These are phyloP conservation scores for Hestina assimilis DNA, from an alignment of 1,140 invertebrate genomes.

Conservation along the genomic window DNA sequence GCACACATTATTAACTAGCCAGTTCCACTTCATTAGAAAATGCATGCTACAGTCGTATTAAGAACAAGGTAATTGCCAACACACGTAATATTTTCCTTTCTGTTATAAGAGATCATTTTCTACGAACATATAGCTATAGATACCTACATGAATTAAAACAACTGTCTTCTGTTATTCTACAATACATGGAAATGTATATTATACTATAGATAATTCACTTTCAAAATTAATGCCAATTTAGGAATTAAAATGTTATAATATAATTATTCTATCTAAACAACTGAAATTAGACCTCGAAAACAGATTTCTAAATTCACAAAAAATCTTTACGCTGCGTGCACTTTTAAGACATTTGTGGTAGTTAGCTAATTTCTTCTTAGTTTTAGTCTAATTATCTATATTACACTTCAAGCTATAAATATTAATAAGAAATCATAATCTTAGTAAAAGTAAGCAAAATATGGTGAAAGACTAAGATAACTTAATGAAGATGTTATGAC, in stretches of 20 bases:
- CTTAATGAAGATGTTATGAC: background rate
- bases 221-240: background rate
- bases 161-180: too few relatives aligned
- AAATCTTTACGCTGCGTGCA: slow-evolving; percentile 22
- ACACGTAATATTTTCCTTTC: slow-evolving; percentile 1
- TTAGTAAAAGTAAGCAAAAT: background rate
- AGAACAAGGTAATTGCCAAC: background rate
- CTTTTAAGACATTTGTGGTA: slow-evolving; percentile 5
- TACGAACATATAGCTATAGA: background rate
- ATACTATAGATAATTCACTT: background rate
- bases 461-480: background rate
- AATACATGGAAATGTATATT: background rate
- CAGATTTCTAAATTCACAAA: slow-evolving; percentile 27
- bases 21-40: slow-evolving; percentile 23
- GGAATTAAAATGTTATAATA: background rate
- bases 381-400: too few relatives aligned
- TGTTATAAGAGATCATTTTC: background rate
- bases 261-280: background rate
- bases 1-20: slow-evolving; percentile 13
- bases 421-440: background rate
- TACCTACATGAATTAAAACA: too few relatives aligned
- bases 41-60: slow-evolving; percentile 5
- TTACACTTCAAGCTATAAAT: background rate
- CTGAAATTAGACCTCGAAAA: background rate
- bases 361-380: too few relatives aligned